These are phyloP conservation scores for Mesorhabditis belari DNA, from an alignment of 2,888 invertebrate species.

Conservation along the genomic window DNA sequence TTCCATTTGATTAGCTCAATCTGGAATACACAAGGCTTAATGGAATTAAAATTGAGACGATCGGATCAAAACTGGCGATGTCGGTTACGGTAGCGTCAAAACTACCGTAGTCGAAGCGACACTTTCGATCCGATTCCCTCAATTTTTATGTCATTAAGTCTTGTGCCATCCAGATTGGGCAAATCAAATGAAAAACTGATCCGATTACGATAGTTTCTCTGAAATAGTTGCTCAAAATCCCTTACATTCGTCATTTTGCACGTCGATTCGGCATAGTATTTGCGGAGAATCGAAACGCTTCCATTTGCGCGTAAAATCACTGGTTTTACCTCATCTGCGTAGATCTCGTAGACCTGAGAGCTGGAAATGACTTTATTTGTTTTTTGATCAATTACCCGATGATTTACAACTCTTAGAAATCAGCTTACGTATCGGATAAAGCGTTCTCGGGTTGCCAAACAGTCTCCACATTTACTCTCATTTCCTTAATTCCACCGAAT, in stretches of 20 bases:
- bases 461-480: neutral
- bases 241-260: neutral
- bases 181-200: too few relatives aligned
- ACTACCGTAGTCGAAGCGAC: too few relatives aligned
- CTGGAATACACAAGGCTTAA: too few relatives aligned
- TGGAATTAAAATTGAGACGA: too few relatives aligned
- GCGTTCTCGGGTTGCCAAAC: neutral
- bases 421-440: neutral
- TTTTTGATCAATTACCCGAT: neutral
- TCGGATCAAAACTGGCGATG: too few relatives aligned
- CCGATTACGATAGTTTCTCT: too few relatives aligned
- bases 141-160: too few relatives aligned
- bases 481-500: slow-evolving; percentile 8
- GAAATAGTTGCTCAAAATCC: neutral
- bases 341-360: neutral
- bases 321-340: neutral
- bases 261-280: neutral
- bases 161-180: too few relatives aligned
- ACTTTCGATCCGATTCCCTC: too few relatives aligned
- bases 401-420: too few relatives aligned
- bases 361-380: neutral
- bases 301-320: neutral
- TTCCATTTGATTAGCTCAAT: too few relatives aligned
- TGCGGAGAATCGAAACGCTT: neutral
- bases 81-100: too few relatives aligned